These are phyloP conservation scores for Sparidentex hasta DNA, from an alignment of 2,797 vertebrate species.

Conservation along the genomic window DNA sequence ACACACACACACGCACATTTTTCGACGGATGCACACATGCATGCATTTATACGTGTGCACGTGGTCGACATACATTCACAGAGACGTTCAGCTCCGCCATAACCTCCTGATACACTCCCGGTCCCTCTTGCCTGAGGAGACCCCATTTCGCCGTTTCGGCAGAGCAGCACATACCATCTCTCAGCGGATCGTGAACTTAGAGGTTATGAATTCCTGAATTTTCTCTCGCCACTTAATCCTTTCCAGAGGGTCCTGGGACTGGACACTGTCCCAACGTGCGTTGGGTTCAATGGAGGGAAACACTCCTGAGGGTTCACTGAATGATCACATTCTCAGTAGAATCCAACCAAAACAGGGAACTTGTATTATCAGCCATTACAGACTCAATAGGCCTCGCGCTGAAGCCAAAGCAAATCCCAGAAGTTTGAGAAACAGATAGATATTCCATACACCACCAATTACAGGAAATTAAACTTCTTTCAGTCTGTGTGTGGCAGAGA, in stretches of 20 bases:
- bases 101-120: constrained; percentile 30
- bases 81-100: constrained; percentile 30
- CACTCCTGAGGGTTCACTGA: constrained; percentile 13
- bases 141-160: constrained; percentile 38
- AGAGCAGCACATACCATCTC: constrained; percentile 25
- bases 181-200: constrained; percentile 37
- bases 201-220: constrained; percentile 48
- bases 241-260: constrained; percentile 29
- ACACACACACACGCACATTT: constrained; percentile 32
- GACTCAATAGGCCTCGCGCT: background rate
- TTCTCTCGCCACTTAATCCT: constrained; percentile 32
- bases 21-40: constrained; percentile 32
- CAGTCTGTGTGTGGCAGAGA: background rate
- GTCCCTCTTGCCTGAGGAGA: constrained; percentile 37
- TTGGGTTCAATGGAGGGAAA: constrained; percentile 31
- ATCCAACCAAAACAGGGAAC: constrained; percentile 19
- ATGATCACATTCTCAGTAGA: constrained; percentile 7
- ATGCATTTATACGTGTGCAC: constrained; percentile 24
- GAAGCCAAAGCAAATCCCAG: constrained; percentile 31
- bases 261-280: constrained; percentile 27
- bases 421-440: background rate
- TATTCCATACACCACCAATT: background rate
- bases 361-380: constrained; percentile 5
- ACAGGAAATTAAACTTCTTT: constrained; percentile 7
- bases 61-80: constrained; percentile 47